These are phyloP conservation scores for Piscicola geometra DNA, from an alignment of 2,888 invertebrate species.

Conservation along the genomic window DNA sequence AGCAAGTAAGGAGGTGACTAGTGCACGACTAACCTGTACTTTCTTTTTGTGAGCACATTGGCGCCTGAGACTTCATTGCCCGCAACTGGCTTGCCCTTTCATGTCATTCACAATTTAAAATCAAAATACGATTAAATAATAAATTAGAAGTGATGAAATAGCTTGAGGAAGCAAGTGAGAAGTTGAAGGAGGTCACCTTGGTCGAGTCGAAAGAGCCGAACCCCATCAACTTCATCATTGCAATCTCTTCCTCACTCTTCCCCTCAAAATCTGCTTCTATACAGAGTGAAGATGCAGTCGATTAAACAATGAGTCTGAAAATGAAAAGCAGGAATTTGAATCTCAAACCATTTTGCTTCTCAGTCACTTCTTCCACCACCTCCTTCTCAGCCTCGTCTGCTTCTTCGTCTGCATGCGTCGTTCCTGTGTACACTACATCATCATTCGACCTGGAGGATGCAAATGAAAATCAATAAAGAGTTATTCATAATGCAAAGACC, in stretches of 20 bases:
- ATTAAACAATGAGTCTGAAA: not conserved
- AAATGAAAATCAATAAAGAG: not conserved
- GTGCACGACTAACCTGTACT: slow-evolving; percentile 40
- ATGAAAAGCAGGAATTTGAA: not conserved
- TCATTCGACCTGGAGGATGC: slow-evolving; percentile 1
- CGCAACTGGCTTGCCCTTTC: slow-evolving; percentile 41
- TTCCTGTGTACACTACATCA: slow-evolving; percentile 13
- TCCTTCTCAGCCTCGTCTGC: not conserved
- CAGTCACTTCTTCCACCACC: not conserved
- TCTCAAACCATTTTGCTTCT: not conserved
- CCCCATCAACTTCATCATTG: slow-evolving; percentile 91
- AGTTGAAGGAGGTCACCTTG: slow-evolving; percentile 60
- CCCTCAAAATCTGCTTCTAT: slow-evolving; percentile 79
- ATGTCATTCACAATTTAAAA: not conserved
- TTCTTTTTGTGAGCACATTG: slow-evolving; percentile 41
- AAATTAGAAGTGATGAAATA: not conserved
- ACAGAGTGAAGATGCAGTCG: not conserved
- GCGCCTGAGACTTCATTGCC: slow-evolving; percentile 38
- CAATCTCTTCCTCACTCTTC: slow-evolving; percentile 65
- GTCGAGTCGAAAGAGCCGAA: slow-evolving; percentile 92
- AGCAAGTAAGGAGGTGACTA: not conserved
- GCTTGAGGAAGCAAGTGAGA: not conserved
- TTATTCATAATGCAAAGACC: too few species aligned
- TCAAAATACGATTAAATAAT: not conserved
- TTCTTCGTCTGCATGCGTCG: not conserved